Percentiles rank a stretch among this genome's conserved stretches.
Conservation (phyloP, 2,888 invertebrate species). For the Aporophyla nigra region DNA sequence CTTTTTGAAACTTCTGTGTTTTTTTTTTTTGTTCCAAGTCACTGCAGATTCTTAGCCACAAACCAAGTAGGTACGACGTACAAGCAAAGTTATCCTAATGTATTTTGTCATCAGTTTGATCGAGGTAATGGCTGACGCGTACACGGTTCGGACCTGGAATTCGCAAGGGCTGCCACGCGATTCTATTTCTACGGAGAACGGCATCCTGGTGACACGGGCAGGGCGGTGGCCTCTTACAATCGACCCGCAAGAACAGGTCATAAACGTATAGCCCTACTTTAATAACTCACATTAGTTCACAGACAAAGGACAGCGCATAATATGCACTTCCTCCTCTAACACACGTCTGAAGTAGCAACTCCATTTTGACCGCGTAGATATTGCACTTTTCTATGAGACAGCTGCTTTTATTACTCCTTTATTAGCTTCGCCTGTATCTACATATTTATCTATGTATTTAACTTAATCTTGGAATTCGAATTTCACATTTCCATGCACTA, state of each 20-base stretch:
- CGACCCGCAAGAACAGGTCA: constrained; percentile 98
- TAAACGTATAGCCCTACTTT: not conserved
- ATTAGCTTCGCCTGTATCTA: too few species aligned
- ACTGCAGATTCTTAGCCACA: not conserved
- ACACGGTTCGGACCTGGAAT: constrained; percentile 97
- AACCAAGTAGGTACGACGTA: not conserved
- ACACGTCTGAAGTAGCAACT: not conserved
- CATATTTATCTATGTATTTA: too few species aligned
- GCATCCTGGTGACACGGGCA: constrained; percentile 96
- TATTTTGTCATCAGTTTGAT: constrained; percentile 91
- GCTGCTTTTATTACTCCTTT: too few species aligned
- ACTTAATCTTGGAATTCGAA: too few species aligned
- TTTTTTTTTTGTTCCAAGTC: not conserved
- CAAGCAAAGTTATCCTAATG: not conserved
- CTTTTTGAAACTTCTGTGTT: not conserved
- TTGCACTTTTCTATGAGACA: too few species aligned
- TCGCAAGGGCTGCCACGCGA: constrained; percentile 97
- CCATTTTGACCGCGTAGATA: too few species aligned
- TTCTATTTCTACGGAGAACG: constrained; percentile 97
- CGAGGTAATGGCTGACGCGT: constrained; percentile 94
- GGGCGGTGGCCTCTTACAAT: constrained; percentile 97
- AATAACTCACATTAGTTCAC: not conserved
- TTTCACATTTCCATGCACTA: too few species aligned
- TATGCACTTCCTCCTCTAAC: constrained; percentile 15
- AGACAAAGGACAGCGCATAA: not conserved